Evolutionary conservation across 2,113 vertebrate species (phyloP).

Genomic region (Gobiocypris rarus): DNA sequence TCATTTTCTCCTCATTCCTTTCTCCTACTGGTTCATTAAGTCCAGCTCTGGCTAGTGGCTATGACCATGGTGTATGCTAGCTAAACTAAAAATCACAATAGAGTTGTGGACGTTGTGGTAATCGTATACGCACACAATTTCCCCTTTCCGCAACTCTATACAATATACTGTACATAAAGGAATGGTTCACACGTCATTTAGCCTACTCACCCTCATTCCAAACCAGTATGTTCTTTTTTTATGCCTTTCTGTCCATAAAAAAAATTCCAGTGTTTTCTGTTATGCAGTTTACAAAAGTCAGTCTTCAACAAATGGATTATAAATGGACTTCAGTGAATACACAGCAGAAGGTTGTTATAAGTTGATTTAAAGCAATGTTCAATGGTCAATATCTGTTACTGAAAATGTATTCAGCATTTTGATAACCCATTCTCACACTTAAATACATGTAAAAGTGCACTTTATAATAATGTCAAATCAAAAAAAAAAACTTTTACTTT

Average conservation of each 20-base stretch:
- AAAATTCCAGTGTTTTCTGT: neutral
- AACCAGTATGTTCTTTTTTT: too few relatives aligned
- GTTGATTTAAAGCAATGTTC: neutral
- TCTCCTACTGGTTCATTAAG: conserved; percentile 44
- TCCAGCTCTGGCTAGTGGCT: conserved; percentile 25
- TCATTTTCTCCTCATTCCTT: conserved; percentile 50
- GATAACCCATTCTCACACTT: neutral
- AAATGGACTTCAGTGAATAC: neutral
- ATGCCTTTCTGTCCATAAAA: too few relatives aligned
- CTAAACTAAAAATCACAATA: neutral
- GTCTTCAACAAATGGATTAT: neutral
- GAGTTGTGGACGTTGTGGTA: too few relatives aligned
- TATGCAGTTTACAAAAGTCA: neutral
- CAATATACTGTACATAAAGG: too few relatives aligned
- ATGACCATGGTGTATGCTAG: conserved; percentile 17
- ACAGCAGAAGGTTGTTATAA: neutral
- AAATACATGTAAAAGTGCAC: too few relatives aligned
- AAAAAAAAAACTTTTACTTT: too few relatives aligned
- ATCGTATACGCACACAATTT: too few relatives aligned
- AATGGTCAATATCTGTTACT: neutral
- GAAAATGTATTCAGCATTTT: neutral
- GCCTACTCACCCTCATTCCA: too few relatives aligned
- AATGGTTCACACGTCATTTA: too few relatives aligned
- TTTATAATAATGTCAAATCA: too few relatives aligned
- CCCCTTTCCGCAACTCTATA: too few relatives aligned